phyloP scores from a whole-genome alignment of 2,888 invertebrate species.

The Invenusta paracnida region DNA sequence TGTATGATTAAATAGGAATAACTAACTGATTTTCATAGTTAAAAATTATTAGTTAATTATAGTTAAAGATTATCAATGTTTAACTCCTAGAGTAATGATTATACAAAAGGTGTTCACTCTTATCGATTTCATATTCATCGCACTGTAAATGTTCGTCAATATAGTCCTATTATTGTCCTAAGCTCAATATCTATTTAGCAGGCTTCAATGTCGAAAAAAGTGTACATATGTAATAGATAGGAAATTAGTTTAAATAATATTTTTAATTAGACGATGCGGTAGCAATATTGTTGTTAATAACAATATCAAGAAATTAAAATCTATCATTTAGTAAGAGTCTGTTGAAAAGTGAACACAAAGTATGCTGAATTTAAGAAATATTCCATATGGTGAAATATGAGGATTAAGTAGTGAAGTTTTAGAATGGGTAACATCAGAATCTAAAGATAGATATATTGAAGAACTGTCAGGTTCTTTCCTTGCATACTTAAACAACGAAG shows the following conservation, averaged over 20 bases:
- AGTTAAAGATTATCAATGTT: too few relatives aligned
- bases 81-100: too few relatives aligned
- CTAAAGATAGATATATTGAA: neutral
- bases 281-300: neutral
- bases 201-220: too few relatives aligned
- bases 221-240: neutral
- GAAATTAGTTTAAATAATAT: neutral
- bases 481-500: neutral
- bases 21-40: too few relatives aligned
- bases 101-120: too few relatives aligned
- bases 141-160: too few relatives aligned
- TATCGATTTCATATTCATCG: too few relatives aligned
- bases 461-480: neutral
- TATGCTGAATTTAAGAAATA: neutral
- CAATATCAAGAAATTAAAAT: neutral
- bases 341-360: neutral
- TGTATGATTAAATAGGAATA: too few relatives aligned
- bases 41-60: too few relatives aligned
- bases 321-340: neutral
- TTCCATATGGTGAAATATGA: neutral
- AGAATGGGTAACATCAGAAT: neutral
- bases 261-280: neutral
- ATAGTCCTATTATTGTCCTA: too few relatives aligned
- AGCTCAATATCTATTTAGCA: too few relatives aligned
- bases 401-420: neutral